Conservation (phyloP, 2,797 vertebrate genomes). For the Enteromius mattozi region DNA sequence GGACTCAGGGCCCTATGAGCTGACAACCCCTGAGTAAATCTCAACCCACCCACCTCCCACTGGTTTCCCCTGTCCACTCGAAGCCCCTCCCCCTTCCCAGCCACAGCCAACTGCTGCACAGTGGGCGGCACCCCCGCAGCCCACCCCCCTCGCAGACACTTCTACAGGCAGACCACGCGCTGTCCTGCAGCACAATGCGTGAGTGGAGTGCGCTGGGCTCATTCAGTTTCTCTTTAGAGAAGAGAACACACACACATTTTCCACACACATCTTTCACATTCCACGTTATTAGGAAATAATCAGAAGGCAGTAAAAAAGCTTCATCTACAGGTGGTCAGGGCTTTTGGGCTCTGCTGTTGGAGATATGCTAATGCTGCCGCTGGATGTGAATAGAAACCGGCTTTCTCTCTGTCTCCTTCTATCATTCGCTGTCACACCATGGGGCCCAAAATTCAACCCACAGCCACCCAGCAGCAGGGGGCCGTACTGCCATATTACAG, state of each 20-base stretch:
- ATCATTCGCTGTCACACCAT: constrained; percentile 70
- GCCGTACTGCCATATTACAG: constrained; percentile 44
- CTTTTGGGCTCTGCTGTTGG: constrained; percentile 64
- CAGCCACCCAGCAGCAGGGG: constrained; percentile 55
- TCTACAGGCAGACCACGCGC: constrained; percentile 61
- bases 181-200: constrained; percentile 52
- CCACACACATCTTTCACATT: constrained; percentile 41
- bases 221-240: constrained; percentile 36
- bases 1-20: constrained; percentile 69
- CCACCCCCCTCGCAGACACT: constrained; percentile 68
- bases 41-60: constrained; percentile 74
- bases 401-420: constrained; percentile 73
- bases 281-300: constrained; percentile 51
- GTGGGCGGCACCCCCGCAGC: constrained; percentile 67
- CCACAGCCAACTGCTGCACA: constrained; percentile 71
- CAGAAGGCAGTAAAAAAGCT: constrained; percentile 42
- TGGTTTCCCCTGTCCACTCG: constrained; percentile 74
- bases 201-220: constrained; percentile 45
- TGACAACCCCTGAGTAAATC: constrained; percentile 75
- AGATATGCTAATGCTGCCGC: constrained; percentile 73
- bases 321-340: constrained; percentile 73
- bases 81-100: constrained; percentile 64
- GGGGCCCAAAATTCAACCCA: constrained; percentile 63
- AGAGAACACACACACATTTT: constrained; percentile 36
- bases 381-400: constrained; percentile 71